These are phyloP conservation scores for Sylvietta virens DNA, from an alignment of 2,113 vertebrate species.

Conservation along the genomic window DNA sequence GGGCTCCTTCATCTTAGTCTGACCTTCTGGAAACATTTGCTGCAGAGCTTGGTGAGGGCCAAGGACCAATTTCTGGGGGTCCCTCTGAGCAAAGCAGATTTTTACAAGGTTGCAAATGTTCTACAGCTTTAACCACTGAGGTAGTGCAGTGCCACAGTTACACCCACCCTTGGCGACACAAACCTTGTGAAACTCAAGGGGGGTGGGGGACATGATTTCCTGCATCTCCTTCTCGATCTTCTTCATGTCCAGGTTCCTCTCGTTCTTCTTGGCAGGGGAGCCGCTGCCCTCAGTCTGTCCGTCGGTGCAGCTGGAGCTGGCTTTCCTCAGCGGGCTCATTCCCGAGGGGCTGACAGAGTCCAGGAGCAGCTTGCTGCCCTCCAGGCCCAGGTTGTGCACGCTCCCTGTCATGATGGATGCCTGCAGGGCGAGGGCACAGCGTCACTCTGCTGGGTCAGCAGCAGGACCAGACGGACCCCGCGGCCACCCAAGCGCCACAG, in stretches of 20 bases:
- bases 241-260: constrained; percentile 65
- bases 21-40: neutral
- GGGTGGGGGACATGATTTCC: constrained; percentile 71
- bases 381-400: constrained; percentile 81
- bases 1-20: neutral
- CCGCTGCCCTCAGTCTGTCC: constrained; percentile 65
- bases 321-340: constrained; percentile 70
- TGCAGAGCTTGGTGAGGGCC: neutral
- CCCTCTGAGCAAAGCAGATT: neutral
- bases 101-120: neutral
- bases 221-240: constrained; percentile 70
- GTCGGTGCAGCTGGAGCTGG: constrained; percentile 37
- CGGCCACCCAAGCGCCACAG: fast-evolving
- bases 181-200: constrained; percentile 90
- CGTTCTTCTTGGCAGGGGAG: constrained; percentile 64
- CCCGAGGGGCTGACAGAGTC: constrained; percentile 72
- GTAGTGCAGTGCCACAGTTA: neutral
- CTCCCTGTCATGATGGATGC: constrained; percentile 94
- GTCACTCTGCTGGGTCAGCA: neutral
- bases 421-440: constrained; percentile 63
- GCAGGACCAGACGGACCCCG: neutral
- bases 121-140: neutral
- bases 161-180: neutral
- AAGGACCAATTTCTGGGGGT: neutral
- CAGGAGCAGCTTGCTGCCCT: constrained; percentile 77